A percentile compares a stretch with the other conserved stretches of the same genome.
Evolutionary conservation across 2,888 invertebrate species (phyloP).

Genomic region (Pristionchus maxplancki): DNA sequence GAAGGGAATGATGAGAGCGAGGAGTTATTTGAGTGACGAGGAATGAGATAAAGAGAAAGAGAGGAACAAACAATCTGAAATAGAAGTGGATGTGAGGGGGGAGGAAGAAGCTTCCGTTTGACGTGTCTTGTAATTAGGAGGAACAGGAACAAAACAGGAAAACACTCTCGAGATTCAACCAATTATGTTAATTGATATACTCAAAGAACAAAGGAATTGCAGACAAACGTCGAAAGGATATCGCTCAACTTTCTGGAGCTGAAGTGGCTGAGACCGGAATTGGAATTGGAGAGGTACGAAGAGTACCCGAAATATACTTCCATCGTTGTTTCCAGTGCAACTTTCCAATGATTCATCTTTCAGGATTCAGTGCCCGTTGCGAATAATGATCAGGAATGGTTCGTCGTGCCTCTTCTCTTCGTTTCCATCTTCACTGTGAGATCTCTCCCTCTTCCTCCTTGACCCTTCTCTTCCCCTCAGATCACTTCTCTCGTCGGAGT

Average conservation of each 20-base stretch:
- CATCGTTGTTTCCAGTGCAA: neutral
- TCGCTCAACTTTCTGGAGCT: conserved; percentile 73
- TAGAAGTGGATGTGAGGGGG: neutral
- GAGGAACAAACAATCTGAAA: conserved; percentile 12
- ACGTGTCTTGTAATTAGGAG: neutral
- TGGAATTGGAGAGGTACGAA: conserved; percentile 71
- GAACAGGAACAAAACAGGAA: neutral
- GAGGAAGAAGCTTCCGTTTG: neutral
- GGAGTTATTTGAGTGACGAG: neutral
- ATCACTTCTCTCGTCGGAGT: conserved; percentile 61
- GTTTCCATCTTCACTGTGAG: conserved; percentile 73
- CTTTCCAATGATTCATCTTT: conserved; percentile 47
- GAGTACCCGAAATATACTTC: neutral
- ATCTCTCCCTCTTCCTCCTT: neutral
- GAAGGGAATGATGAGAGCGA: neutral
- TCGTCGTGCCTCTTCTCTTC: conserved; percentile 74
- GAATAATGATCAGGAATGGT: conserved; percentile 73
- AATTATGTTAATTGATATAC: neutral
- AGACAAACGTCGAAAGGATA: conserved; percentile 77
- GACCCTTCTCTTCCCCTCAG: conserved; percentile 57
- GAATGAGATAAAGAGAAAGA: conserved; percentile 8
- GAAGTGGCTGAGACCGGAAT: conserved; percentile 76
- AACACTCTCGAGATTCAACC: neutral
- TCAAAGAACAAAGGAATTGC: neutral
- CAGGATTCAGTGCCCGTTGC: conserved; percentile 75